A percentile compares a stretch with the other conserved stretches of the same genome.
These are phyloP conservation scores for Agrenia bidenticulata DNA, from an alignment of 2,888 invertebrate genomes.

Conservation along the genomic window DNA sequence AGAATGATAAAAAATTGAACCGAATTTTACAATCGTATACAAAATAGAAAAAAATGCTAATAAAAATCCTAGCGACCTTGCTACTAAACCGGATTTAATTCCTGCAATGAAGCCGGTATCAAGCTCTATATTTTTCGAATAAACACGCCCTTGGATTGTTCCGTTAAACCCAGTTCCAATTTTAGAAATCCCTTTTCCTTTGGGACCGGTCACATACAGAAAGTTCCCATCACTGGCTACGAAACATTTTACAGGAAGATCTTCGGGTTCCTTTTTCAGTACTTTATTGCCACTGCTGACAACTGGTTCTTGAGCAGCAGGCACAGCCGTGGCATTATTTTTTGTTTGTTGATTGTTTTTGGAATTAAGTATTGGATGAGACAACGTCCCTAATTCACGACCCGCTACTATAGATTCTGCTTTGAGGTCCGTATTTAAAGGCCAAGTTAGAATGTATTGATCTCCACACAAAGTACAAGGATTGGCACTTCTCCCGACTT, in stretches of 20 bases:
- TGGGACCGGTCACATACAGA: constrained; percentile 55
- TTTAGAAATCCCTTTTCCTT: constrained; percentile 56
- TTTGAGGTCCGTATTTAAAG: constrained; percentile 25
- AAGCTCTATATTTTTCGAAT: constrained; percentile 20
- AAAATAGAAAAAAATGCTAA: no score
- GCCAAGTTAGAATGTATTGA: constrained; percentile 18
- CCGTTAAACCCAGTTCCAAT: constrained; percentile 56
- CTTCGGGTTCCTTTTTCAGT: background rate
- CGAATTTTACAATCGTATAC: no score
- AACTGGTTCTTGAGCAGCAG: background rate
- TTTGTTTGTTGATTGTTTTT: background rate
- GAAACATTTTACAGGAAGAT: constrained; percentile 54
- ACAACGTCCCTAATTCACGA: constrained; percentile 8
- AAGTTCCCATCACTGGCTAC: constrained; percentile 56
- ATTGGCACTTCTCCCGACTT: constrained; percentile 16
- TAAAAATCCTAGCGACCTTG: no score
- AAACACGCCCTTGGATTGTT: constrained; percentile 54
- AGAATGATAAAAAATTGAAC: background rate
- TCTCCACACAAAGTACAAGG: constrained; percentile 12
- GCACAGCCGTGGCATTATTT: background rate
- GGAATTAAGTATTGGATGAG: constrained; percentile 5
- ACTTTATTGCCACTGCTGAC: background rate
- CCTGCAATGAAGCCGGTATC: constrained; percentile 20
- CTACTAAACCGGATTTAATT: background rate
- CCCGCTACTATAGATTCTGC: background rate